phyloP scores from a whole-genome alignment of 2,113 vertebrate genomes.

The Hippopotamus amphibius region DNA sequence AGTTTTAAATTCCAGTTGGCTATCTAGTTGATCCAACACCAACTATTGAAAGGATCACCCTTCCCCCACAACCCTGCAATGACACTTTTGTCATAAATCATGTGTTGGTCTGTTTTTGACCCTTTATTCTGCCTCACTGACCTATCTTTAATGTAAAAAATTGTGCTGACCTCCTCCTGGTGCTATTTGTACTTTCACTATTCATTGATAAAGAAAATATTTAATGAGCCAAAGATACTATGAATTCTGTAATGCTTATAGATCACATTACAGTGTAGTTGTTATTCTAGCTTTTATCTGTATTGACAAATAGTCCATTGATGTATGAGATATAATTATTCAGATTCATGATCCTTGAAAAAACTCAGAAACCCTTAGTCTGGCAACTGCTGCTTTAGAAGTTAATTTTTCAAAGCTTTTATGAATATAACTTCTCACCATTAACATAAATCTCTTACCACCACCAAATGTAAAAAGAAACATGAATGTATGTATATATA shows the following conservation, averaged over 20 bases:
- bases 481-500: background rate
- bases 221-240: background rate
- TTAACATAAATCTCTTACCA: background rate
- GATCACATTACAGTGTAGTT: constrained; percentile 1
- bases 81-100: background rate
- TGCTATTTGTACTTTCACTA: background rate
- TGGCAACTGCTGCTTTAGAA: background rate
- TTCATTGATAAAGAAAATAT: background rate
- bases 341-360: background rate
- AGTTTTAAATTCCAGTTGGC: background rate
- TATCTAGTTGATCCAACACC: background rate
- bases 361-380: background rate
- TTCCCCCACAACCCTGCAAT: background rate
- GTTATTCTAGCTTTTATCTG: background rate
- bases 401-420: constrained; percentile 8
- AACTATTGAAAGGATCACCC: background rate
- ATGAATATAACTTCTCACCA: background rate
- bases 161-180: background rate
- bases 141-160: background rate
- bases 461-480: constrained; percentile 22
- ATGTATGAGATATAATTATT: background rate
- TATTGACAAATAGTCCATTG: background rate
- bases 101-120: background rate
- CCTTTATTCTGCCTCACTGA: background rate
- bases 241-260: background rate